Percentiles rank a stretch among this genome's conserved stretches.
phyloP scores from a whole-genome alignment of 1,140 invertebrate species.

The Panonychus citri region DNA sequence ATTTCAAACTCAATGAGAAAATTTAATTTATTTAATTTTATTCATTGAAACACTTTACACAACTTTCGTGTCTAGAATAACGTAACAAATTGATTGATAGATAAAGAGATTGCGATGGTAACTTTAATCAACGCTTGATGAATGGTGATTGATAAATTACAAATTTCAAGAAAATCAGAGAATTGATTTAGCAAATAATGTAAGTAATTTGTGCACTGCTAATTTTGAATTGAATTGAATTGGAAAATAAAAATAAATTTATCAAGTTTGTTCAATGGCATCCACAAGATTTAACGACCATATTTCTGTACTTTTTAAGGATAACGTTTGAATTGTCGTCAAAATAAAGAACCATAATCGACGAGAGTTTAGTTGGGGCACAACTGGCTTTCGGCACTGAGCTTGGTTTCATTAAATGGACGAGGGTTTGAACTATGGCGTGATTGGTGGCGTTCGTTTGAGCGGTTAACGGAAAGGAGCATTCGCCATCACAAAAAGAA shows the following conservation, averaged over 20 bases:
- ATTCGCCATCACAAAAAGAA: conserved; percentile 81
- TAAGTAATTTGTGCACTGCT: too few species aligned
- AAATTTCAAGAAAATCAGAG: too few species aligned
- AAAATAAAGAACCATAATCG: conserved; percentile 80
- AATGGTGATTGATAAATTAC: too few species aligned
- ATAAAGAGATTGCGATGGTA: too few species aligned
- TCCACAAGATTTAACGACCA: conserved; percentile 81
- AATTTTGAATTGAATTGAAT: background rate
- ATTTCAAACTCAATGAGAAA: too few species aligned
- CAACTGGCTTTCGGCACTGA: conserved; percentile 77
- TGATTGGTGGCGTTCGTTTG: conserved; percentile 93
- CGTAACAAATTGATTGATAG: too few species aligned
- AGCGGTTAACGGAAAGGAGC: conserved; percentile 69
- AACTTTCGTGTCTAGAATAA: too few species aligned
- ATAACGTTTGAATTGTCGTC: conserved; percentile 79
- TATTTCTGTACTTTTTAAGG: conserved; percentile 87
- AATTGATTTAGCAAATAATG: too few species aligned
- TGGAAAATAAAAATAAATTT: background rate
- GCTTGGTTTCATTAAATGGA: conserved; percentile 68
- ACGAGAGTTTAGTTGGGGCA: conserved; percentile 63
- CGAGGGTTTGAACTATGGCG: conserved; percentile 87
- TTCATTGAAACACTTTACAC: too few species aligned
- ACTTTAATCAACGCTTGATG: too few species aligned
- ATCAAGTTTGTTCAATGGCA: conserved; percentile 39
- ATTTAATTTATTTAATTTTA: too few species aligned